A percentile compares a stretch with the other conserved stretches of the same genome.
phyloP scores from a whole-genome alignment of 2,888 invertebrate genomes.

The Dyspetes luteomarginatus region DNA sequence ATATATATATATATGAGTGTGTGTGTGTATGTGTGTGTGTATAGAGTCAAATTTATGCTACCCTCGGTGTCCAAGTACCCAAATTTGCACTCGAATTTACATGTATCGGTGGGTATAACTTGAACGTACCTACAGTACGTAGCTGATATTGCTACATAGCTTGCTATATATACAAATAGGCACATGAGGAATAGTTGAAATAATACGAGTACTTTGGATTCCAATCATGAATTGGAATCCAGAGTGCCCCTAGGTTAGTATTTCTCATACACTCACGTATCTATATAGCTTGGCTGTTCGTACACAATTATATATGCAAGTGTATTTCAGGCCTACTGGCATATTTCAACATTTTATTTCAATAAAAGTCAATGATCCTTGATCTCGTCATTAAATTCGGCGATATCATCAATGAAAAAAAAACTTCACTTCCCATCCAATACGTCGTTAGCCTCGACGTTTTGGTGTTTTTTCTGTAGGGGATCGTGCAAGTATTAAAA shows the following conservation, averaged over 20 bases:
- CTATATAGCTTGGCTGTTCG: too few species aligned
- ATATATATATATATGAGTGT: not conserved
- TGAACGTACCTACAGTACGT: not conserved
- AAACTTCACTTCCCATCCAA: too few species aligned
- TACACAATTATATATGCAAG: too few species aligned
- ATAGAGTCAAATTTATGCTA: not conserved
- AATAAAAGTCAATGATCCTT: too few species aligned
- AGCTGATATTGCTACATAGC: not conserved
- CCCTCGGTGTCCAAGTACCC: slow-evolving; percentile 11
- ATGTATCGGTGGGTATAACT: not conserved
- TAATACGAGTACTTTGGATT: slow-evolving; percentile 34
- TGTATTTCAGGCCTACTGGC: too few species aligned
- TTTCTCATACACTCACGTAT: too few species aligned
- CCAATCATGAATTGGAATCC: not conserved
- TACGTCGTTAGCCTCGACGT: too few species aligned
- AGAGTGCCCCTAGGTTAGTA: slow-evolving; percentile 11
- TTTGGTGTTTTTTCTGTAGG: too few species aligned
- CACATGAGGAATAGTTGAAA: not conserved
- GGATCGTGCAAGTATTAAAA: too few species aligned
- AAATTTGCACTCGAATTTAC: slow-evolving; percentile 22
- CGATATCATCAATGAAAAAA: too few species aligned
- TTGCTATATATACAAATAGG: not conserved
- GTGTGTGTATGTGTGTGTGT: not conserved
- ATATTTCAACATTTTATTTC: too few species aligned
- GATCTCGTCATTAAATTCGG: too few species aligned